These are phyloP conservation scores for Liodrosophila aerea DNA, from an alignment of 2,888 invertebrate genomes.

Conservation along the genomic window DNA sequence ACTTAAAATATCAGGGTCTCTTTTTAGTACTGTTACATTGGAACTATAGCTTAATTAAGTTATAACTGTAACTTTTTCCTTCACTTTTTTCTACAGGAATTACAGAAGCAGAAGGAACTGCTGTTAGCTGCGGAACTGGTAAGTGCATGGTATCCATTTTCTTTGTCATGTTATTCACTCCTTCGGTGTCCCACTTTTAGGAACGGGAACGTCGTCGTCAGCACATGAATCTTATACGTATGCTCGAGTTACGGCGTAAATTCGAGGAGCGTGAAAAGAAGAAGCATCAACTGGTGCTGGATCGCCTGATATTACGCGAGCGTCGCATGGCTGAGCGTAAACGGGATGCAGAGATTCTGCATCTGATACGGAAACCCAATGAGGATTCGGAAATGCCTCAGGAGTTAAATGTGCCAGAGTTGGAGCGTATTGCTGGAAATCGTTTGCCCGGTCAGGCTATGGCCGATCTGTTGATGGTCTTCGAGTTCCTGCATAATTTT, in stretches of 20 bases:
- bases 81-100: slow-evolving; percentile 87
- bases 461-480: slow-evolving; percentile 96
- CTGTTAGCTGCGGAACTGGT: slow-evolving; percentile 92
- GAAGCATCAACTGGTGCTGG: slow-evolving; percentile 87
- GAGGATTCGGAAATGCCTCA: slow-evolving; percentile 94
- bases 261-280: slow-evolving; percentile 92
- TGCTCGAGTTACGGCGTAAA: slow-evolving; percentile 92
- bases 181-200: too few species aligned
- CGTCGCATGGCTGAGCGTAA: slow-evolving; percentile 89
- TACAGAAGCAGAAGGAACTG: slow-evolving; percentile 93
- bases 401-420: slow-evolving; percentile 87
- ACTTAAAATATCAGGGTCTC: too few species aligned
- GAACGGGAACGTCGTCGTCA: slow-evolving; percentile 94
- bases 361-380: slow-evolving; percentile 90
- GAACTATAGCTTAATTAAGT: too few species aligned
- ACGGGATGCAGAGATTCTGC: slow-evolving; percentile 87
- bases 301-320: slow-evolving; percentile 92
- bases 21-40: too few species aligned
- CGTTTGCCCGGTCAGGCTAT: slow-evolving; percentile 94
- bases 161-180: too few species aligned
- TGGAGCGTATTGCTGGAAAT: slow-evolving; percentile 90
- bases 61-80: not conserved
- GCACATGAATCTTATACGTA: slow-evolving; percentile 94
- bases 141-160: slow-evolving; percentile 81
- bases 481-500: slow-evolving; percentile 98